Evolutionary conservation across 1,140 invertebrate species (phyloP).

Genomic region (Hyposmocoma kahamanoa): DNA sequence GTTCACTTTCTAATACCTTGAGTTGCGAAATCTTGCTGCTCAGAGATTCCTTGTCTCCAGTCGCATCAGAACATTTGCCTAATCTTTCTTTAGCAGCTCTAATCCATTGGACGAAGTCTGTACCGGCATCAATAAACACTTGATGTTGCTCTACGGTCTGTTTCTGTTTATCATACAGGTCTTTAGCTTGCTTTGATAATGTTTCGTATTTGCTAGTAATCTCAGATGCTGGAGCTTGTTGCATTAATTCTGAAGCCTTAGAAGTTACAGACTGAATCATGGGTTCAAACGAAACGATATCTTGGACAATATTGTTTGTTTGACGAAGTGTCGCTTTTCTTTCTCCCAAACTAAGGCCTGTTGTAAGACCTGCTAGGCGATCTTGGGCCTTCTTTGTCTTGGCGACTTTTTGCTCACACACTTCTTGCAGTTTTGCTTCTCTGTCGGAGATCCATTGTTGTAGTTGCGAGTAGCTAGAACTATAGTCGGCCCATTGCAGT

Average conservation of each 20-base stretch:
- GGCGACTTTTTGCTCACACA: constrained; percentile 89
- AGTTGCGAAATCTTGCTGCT: constrained; percentile 89
- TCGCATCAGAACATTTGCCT: constrained; percentile 95
- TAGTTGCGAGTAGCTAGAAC: constrained; percentile 91
- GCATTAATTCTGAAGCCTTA: constrained; percentile 91
- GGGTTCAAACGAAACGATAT: constrained; percentile 95
- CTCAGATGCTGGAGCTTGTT: constrained; percentile 89
- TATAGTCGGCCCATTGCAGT: constrained; percentile 96
- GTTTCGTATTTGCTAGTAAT: constrained; percentile 93
- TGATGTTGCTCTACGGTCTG: constrained; percentile 93
- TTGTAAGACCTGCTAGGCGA: constrained; percentile 79
- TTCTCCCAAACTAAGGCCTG: constrained; percentile 85
- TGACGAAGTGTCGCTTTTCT: constrained; percentile 91
- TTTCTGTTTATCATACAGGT: constrained; percentile 92
- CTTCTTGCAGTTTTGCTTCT: constrained; percentile 94
- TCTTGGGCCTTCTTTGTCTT: constrained; percentile 83
- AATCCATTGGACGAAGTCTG: constrained; percentile 94
- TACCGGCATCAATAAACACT: constrained; percentile 91
- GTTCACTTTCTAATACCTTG: constrained; percentile 87
- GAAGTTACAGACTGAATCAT: constrained; percentile 95
- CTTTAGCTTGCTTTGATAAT: constrained; percentile 91
- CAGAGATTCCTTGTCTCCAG: constrained; percentile 92
- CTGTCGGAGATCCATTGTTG: constrained; percentile 97
- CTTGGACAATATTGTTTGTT: constrained; percentile 94
- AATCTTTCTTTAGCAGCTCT: constrained; percentile 90